These are phyloP conservation scores for Sarcophaga rosellei DNA, from an alignment of 2,888 invertebrate genomes.

Conservation along the genomic window DNA sequence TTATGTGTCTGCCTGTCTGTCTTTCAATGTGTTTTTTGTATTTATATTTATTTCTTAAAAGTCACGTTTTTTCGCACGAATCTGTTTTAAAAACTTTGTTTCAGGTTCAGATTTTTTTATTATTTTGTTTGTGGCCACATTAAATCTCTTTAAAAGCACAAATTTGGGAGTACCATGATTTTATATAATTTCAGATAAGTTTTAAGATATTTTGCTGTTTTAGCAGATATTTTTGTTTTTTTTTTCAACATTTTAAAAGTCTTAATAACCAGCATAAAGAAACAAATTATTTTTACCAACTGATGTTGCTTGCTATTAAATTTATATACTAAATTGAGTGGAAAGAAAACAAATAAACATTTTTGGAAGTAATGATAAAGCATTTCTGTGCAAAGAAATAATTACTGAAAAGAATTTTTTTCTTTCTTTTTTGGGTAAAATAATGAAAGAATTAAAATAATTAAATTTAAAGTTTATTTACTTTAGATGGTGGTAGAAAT, in stretches of 20 bases:
- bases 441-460: not conserved
- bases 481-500: not conserved
- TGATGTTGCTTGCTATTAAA: conserved; percentile 42
- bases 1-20: conserved; percentile 8
- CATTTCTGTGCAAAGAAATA: not conserved
- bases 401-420: too few species aligned
- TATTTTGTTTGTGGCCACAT: not conserved
- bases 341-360: conserved; percentile 32
- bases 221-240: conserved; percentile 4
- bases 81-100: conserved; percentile 56
- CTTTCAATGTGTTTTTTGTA: conserved; percentile 44
- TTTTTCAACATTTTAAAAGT: conserved; percentile 37
- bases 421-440: not conserved
- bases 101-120: conserved; percentile 6
- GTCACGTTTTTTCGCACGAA: conserved; percentile 71
- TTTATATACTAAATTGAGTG: not conserved
- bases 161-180: conserved; percentile 47
- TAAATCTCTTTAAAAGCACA: not conserved
- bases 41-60: conserved; percentile 14
- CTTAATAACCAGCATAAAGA: conserved; percentile 57
- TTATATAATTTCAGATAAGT: conserved; percentile 50
- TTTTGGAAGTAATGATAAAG: conserved; percentile 18
- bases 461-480: not conserved
- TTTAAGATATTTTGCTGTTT: conserved; percentile 28
- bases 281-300: conserved; percentile 31